These are phyloP conservation scores for Tursiops truncatus DNA, from an alignment of 2,113 vertebrate genomes.

Conservation along the genomic window DNA sequence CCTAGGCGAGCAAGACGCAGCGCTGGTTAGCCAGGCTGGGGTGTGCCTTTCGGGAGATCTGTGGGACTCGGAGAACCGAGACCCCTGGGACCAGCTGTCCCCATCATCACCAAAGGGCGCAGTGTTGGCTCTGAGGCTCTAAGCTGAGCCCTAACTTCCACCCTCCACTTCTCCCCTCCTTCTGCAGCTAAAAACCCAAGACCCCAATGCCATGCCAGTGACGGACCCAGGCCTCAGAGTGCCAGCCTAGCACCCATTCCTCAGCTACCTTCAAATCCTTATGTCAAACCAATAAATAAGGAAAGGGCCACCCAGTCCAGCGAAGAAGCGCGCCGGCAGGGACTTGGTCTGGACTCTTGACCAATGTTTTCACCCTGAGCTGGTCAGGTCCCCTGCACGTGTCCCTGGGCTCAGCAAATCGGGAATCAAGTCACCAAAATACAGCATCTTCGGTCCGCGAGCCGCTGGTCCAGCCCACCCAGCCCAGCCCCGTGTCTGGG, in stretches of 20 bases:
- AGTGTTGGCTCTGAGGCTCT: not conserved
- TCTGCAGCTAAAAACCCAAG: not conserved
- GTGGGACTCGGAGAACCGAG: fast-evolving
- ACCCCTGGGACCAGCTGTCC: fast-evolving
- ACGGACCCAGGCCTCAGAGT: not conserved
- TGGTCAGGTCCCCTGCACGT: fast-evolving
- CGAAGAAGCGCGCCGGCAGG: fast-evolving
- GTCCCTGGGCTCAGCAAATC: not conserved
- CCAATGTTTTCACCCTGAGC: not conserved
- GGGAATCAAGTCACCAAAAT: not conserved
- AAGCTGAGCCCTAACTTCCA: not conserved
- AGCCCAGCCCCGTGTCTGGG: not conserved
- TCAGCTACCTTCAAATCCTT: not conserved
- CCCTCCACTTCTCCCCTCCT: not conserved
- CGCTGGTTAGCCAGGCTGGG: too few relatives aligned
- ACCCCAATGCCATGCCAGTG: fast-evolving
- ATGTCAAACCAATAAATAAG: not conserved
- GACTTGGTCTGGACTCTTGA: not conserved
- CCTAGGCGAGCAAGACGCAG: not conserved
- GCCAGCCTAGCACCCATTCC: not conserved
- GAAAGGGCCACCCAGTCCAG: not conserved
- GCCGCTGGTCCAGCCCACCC: fast-evolving
- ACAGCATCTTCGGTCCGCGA: fast-evolving
- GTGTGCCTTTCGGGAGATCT: fast-evolving
- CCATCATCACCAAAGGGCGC: too few relatives aligned